Conservation (phyloP, 2,888 invertebrate genomes). For the Odontothrips loti region DNA sequence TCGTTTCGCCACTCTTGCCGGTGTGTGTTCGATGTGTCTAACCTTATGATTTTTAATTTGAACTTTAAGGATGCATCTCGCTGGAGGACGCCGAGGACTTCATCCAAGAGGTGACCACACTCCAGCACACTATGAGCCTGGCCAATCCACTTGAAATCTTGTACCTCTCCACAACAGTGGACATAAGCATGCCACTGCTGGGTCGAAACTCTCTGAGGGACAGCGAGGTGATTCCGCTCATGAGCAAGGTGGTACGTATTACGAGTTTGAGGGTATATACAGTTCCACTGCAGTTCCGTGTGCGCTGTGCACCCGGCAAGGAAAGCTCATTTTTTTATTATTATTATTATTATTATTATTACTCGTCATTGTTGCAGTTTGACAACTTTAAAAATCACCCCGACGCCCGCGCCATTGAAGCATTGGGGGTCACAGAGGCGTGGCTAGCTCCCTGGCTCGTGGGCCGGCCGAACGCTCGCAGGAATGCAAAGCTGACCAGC, state of each 20-base stretch:
- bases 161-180: neutral
- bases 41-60: too few relatives aligned
- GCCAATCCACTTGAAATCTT: neutral
- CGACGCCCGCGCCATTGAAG: neutral
- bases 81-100: neutral
- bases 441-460: neutral
- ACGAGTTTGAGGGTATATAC: neutral
- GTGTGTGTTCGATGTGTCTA: neutral
- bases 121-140: neutral
- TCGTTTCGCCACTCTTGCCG: too few relatives aligned
- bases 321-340: neutral
- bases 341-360: too few relatives aligned
- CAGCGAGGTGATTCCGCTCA: too few relatives aligned
- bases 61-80: neutral
- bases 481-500: neutral
- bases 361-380: too few relatives aligned
- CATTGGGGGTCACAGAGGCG: neutral
- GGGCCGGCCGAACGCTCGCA: neutral
- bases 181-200: neutral
- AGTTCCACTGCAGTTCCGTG: neutral
- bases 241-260: too few relatives aligned
- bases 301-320: neutral
- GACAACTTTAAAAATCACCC: neutral
- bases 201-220: neutral
- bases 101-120: neutral